Evolutionary conservation across 2,888 invertebrate species (phyloP).

Genomic region (Ashinkailepas kermadecensis): DNA sequence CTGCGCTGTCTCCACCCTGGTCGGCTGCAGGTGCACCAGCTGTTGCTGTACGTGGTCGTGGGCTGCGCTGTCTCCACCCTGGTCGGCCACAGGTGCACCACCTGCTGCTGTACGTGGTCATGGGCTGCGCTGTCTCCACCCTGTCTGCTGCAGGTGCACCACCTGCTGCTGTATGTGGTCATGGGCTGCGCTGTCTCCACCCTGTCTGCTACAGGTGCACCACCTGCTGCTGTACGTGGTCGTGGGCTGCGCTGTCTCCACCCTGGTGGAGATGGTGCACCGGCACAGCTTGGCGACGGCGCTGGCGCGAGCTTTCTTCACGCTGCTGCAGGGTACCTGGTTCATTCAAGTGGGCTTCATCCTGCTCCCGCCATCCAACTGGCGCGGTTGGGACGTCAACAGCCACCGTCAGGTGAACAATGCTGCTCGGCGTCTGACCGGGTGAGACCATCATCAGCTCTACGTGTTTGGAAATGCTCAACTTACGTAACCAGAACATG

Average conservation of each 20-base stretch:
- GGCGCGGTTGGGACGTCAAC: neutral
- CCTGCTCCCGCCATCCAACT: slow-evolving; percentile 43
- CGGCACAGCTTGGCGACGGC: slow-evolving; percentile 41
- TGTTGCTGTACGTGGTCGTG: no score
- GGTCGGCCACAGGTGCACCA: neutral
- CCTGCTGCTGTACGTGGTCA: no score
- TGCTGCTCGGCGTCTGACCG: no score
- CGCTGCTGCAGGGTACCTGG: slow-evolving; percentile 49
- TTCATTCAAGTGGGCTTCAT: slow-evolving; percentile 48
- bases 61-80: no score
- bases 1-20: no score
- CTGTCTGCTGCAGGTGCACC: slow-evolving; percentile 41
- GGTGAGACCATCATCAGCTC: neutral
- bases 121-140: no score
- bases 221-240: slow-evolving; percentile 43
- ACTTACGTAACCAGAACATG: neutral
- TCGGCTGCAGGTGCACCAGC: slow-evolving; percentile 42
- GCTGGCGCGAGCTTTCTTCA: slow-evolving; percentile 42
- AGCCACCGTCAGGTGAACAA: neutral
- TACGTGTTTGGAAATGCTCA: no score
- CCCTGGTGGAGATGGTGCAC: slow-evolving; percentile 42
- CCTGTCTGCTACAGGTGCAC: no score
- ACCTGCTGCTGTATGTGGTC: slow-evolving; percentile 29
- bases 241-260: slow-evolving; percentile 38
- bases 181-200: no score